phyloP scores from a whole-genome alignment of 2,113 vertebrate genomes.

The Panurus biarmicus region DNA sequence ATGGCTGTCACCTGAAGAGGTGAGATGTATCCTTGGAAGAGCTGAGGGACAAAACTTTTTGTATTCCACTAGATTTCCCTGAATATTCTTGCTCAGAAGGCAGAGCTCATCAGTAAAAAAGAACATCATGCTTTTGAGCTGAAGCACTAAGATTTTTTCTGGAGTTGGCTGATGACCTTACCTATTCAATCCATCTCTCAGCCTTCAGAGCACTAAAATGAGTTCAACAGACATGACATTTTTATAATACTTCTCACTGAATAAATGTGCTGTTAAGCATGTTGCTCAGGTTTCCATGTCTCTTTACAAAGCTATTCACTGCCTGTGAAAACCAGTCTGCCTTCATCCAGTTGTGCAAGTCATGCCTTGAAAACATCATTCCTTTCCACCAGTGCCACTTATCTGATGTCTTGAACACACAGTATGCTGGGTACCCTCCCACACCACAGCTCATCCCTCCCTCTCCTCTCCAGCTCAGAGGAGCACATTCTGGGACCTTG shows the following conservation, averaged over 20 bases:
- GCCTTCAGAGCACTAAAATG: not conserved
- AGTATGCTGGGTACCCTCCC: not conserved
- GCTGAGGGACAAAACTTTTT: not conserved
- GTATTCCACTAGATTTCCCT: not conserved
- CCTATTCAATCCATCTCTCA: not conserved
- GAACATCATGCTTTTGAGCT: not conserved
- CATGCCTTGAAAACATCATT: not conserved
- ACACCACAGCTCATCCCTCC: not conserved
- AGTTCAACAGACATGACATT: not conserved
- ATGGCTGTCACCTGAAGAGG: not conserved
- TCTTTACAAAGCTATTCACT: not conserved
- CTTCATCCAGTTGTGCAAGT: not conserved
- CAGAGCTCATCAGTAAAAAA: not conserved
- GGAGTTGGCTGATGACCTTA: not conserved
- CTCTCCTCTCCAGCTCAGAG: not conserved
- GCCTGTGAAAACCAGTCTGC: not conserved
- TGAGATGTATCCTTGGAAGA: not conserved
- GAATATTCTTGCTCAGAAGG: not conserved
- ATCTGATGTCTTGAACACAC: fast-evolving
- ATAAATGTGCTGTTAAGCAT: not conserved
- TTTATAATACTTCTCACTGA: not conserved
- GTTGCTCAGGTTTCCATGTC: not conserved
- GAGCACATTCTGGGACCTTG: not conserved
- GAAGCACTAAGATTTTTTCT: not conserved
- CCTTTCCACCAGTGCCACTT: not conserved